Evolutionary conservation across 1,140 invertebrate genomes (phyloP).

Genomic region (Scaptomyza graminum): DNA sequence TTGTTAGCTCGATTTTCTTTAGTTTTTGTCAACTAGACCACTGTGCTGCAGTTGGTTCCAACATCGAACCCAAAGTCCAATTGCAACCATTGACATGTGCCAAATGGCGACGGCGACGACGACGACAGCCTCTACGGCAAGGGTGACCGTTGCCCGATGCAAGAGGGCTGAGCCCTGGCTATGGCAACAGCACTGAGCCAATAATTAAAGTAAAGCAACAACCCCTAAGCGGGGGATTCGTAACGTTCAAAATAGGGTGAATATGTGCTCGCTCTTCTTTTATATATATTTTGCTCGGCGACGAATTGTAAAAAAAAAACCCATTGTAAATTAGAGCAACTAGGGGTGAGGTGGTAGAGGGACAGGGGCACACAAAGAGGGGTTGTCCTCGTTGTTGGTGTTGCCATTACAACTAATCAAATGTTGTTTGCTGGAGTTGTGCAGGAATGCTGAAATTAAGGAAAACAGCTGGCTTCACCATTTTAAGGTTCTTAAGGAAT

Average conservation of each 20-base stretch:
- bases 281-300: constrained; percentile 31
- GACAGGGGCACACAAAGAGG: constrained; percentile 22
- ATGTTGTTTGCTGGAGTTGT: constrained; percentile 12
- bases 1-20: too few species aligned
- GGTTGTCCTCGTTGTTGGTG: constrained; percentile 33
- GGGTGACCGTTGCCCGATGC: constrained; percentile 55
- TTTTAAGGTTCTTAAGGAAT: constrained; percentile 26
- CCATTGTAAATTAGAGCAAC: constrained; percentile 66
- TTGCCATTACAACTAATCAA: constrained; percentile 60
- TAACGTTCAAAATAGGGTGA: constrained; percentile 56
- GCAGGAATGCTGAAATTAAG: constrained; percentile 46
- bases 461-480: constrained; percentile 61
- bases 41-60: constrained; percentile 45
- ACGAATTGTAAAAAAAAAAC: constrained; percentile 45
- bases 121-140: constrained; percentile 42
- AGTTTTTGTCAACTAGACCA: constrained; percentile 12
- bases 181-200: constrained; percentile 58
- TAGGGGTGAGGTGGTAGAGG: not conserved
- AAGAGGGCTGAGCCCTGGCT: constrained; percentile 42
- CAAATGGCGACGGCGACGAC: constrained; percentile 32
- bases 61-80: constrained; percentile 45
- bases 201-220: constrained; percentile 74
- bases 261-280: constrained; percentile 13
- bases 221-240: constrained; percentile 60
- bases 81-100: constrained; percentile 70